A percentile compares a stretch with the other conserved stretches of the same genome.
Conservation (phyloP, 2,113 vertebrate species). For the Blennius ocellaris region DNA sequence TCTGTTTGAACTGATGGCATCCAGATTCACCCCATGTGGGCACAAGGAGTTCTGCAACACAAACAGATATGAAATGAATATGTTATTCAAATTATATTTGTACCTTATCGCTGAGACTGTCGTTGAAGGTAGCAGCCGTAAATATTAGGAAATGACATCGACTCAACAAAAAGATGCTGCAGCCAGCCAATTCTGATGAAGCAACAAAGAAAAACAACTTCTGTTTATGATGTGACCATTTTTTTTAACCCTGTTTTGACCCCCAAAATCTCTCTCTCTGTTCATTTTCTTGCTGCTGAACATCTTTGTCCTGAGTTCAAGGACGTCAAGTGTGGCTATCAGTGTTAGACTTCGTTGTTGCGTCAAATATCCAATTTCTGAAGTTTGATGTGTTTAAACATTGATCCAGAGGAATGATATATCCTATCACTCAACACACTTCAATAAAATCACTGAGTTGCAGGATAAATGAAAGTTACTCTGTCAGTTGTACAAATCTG, state of each 20-base stretch:
- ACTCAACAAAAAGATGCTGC: neutral
- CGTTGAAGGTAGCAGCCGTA: neutral
- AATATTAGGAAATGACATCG: constrained; percentile 32
- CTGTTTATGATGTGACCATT: neutral
- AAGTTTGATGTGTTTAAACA: too few relatives aligned
- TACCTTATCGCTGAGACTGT: neutral
- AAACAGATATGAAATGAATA: constrained; percentile 33
- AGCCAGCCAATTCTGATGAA: neutral
- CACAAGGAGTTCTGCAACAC: neutral
- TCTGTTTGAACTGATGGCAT: constrained; percentile 17
- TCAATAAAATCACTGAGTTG: too few relatives aligned
- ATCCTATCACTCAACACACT: too few relatives aligned
- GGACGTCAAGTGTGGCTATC: too few relatives aligned
- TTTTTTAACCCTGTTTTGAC: neutral
- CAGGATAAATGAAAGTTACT: too few relatives aligned
- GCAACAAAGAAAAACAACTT: neutral
- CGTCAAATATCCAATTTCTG: too few relatives aligned
- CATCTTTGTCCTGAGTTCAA: too few relatives aligned
- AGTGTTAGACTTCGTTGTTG: too few relatives aligned
- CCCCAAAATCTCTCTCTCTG: neutral
- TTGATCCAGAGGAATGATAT: too few relatives aligned
- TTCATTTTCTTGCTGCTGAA: neutral
- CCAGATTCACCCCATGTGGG: constrained; percentile 4
- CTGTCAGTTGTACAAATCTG: too few relatives aligned
- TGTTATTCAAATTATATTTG: neutral